These are phyloP conservation scores for Corydoras sp. DNA, from an alignment of 2,113 vertebrate species.

Conservation along the genomic window DNA sequence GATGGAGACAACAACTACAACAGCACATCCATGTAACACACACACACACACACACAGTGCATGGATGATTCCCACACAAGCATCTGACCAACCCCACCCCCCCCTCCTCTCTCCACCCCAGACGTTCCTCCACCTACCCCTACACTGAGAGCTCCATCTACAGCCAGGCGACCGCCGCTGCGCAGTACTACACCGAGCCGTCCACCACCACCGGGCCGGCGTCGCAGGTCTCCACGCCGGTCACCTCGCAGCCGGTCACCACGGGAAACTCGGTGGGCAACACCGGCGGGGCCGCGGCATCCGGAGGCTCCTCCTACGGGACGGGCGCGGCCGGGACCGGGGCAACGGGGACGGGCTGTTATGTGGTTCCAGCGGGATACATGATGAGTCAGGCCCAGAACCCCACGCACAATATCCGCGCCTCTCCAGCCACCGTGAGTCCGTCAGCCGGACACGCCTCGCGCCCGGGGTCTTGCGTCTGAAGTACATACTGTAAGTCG, in stretches of 20 bases:
- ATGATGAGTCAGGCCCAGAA: slow-evolving; percentile 71
- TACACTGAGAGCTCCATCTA: slow-evolving; percentile 80
- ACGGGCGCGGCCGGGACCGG: slow-evolving; percentile 15
- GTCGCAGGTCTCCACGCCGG: slow-evolving; percentile 65
- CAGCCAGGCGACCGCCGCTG: slow-evolving; percentile 67
- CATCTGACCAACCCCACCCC: not conserved
- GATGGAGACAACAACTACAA: slow-evolving; percentile 76
- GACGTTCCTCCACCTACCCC: slow-evolving; percentile 74
- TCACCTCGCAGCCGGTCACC: slow-evolving; percentile 67
- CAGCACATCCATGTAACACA: slow-evolving; percentile 75
- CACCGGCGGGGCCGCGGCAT: slow-evolving; percentile 34
- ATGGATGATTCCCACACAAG: slow-evolving; percentile 1
- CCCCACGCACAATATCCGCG: slow-evolving; percentile 81
- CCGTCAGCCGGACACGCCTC: not conserved
- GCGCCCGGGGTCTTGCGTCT: not conserved
- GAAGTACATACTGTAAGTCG: not conserved
- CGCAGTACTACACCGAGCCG: slow-evolving; percentile 72
- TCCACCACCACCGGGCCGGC: slow-evolving; percentile 54
- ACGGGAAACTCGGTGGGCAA: slow-evolving; percentile 47
- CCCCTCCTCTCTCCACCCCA: slow-evolving; percentile 36
- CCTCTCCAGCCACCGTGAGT: slow-evolving; percentile 86
- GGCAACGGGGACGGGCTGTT: slow-evolving; percentile 58
- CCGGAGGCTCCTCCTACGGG: slow-evolving; percentile 37
- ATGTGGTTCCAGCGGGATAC: slow-evolving; percentile 78
- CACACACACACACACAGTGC: not conserved